Conservation (phyloP, 1,140 invertebrate genomes). For the Medauroidea extradentata region DNA sequence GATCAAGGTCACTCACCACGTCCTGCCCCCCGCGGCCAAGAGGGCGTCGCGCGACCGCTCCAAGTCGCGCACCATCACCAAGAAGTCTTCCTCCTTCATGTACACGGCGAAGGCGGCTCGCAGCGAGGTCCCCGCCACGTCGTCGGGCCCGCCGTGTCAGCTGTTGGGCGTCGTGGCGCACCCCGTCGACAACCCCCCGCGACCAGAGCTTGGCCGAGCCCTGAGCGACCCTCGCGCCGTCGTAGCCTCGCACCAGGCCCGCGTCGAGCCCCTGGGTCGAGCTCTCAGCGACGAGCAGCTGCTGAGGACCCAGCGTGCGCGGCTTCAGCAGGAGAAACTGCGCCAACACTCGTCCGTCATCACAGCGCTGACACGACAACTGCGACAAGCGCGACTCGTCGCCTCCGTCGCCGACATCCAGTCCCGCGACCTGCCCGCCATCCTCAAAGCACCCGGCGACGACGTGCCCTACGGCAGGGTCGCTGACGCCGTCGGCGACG, state of each 20-base stretch:
- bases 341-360: neutral
- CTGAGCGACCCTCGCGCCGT: no score
- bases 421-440: neutral
- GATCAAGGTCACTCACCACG: constrained; percentile 18
- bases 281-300: neutral
- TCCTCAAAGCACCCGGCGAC: neutral
- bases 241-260: no score
- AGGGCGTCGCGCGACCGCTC: neutral
- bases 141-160: no score
- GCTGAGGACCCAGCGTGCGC: neutral
- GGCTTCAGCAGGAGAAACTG: neutral
- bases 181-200: no score
- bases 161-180: no score
- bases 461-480: constrained; percentile 6
- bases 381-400: neutral
- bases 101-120: neutral
- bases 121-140: no score
- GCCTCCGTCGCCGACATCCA: neutral
- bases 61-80: constrained; percentile 4
- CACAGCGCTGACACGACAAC: neutral
- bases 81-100: constrained; percentile 4
- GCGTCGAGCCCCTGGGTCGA: neutral
- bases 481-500: constrained; percentile 7
- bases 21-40: constrained; percentile 3
- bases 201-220: no score